These are phyloP conservation scores for Neotoma lepida DNA, from an alignment of 2,113 vertebrate species.

Conservation along the genomic window DNA sequence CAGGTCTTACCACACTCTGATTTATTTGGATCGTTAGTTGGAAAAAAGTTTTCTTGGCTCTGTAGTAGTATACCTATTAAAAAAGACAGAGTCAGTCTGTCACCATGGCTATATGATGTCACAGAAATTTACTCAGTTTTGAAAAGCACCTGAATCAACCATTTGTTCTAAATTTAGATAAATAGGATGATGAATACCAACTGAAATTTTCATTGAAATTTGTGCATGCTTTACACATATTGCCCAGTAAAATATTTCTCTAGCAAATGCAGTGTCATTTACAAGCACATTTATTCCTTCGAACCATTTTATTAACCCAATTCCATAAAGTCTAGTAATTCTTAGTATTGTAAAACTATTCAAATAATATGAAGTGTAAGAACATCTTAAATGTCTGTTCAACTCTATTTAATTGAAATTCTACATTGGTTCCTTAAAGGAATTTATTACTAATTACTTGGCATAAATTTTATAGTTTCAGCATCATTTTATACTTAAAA, in stretches of 20 bases:
- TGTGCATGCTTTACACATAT: background rate
- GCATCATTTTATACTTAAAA: background rate
- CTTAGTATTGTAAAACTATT: constrained; percentile 22
- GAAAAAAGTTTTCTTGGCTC: constrained; percentile 48
- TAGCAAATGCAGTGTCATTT: constrained; percentile 1
- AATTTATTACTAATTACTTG: background rate
- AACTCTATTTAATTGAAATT: background rate
- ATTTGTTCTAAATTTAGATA: constrained; percentile 65
- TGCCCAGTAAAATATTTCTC: constrained; percentile 5
- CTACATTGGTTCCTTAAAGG: background rate
- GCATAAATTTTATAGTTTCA: background rate
- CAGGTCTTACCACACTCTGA: background rate
- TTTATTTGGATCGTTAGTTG: constrained; percentile 67
- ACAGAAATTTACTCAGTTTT: constrained; percentile 28
- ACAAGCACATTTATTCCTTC: constrained; percentile 1
- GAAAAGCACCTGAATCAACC: constrained; percentile 51
- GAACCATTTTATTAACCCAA: background rate
- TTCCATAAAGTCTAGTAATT: background rate
- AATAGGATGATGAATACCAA: constrained; percentile 55
- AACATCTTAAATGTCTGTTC: background rate
- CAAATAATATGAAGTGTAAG: background rate
- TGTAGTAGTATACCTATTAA: constrained; percentile 44
- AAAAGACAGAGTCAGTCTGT: constrained; percentile 44
- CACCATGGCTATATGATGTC: constrained; percentile 50
- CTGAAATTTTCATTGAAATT: constrained; percentile 22